Base-by-base conservation (phyloP, 2,113 vertebrate genomes). In the Platichthys stellatus region DNA sequence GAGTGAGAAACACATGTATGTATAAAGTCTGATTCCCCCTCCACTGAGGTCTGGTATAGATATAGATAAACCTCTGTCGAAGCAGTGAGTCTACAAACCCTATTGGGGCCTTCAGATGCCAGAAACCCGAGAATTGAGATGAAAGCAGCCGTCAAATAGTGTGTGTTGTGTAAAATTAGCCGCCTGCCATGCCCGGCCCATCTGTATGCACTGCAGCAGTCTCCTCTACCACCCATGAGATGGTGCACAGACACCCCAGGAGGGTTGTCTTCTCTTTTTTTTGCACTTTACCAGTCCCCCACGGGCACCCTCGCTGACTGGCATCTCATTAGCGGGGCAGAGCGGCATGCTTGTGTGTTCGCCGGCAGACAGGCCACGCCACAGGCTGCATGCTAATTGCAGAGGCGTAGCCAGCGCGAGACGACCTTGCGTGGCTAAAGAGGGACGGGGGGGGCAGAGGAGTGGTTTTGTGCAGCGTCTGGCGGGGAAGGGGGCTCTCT, bases 351-450 rank as follows among this genome's bases (percentile, higher is more conserved):
- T 69, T 38, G 69, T 53, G 78, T 69, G 83, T 69, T 85, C 53
- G 18, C 78, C 69, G 68, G 86, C 90, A 93, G 90, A 92, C 92
- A 90, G 91, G 84, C 88, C 88, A 73, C 72, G 58, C 91, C 86
- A 88, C 89, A 38, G 90, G 85, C 90, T 91, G 90, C 89, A 93
- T 93, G 90, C 91, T 93, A 93, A 93, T 93, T 90, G 84, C 66
- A 38, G 84, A 90, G 88, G 90, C 86, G 88, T 89, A 80, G 78
- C 83, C 67, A 64, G 82, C 85, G 51, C 77, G 83, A 89, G 86
- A 87, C 74, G 89, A 92, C 92, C 92, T 93, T 92, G 88, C 73
- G n/a, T 40, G 70, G 73, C 51, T 40, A 70, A 82, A 80, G 68
- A 80, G 67, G 65, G 80, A 80, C 79, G 80, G 83, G 24, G 24